Base-by-base conservation (phyloP, 2,113 vertebrate genomes). In the Desmodus rotundus region DNA sequence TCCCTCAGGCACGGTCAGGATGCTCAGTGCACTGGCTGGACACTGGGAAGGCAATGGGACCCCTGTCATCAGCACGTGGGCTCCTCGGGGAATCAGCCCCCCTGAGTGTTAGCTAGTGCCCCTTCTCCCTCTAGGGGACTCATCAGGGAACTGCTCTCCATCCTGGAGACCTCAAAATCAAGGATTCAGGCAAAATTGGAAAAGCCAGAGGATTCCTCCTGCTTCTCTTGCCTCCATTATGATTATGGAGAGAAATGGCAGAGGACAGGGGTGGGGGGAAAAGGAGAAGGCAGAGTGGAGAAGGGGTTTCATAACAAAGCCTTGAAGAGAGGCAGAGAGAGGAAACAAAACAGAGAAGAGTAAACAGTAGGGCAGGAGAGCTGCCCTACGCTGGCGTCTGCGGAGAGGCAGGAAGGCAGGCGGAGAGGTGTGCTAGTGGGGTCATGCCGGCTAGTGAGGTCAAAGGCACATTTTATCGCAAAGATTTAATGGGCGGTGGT, bases 341-440 rank as follows among this genome's bases (percentile, higher is more conserved):
- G n/a, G 26, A 54, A 72, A n/a, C 16, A 24, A 78, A 56, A 78
- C 1, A 0, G 52, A 68, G 45, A 26, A 41, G 31, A 63, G 65
- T 38, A 16, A 31, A 36, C 2, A 33, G 73, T 3, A 36, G 73
- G 78, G 9, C 17, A 47, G 74, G 28, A 54, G 33, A 47, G 68
- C 76, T 28, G 22, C 19, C n/a, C 80, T 45, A 10, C 2, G 7
- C 80, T 31, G 43, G 68, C 45, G 67, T 86, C 67, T 58, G 38
- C 1, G 3, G 16, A 15, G 33, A 45, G 26, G 52, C 3, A 20
- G 38, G 67, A 4, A 38, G 28, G 74, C 38, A n/a, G 10, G 74
- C 38, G 2, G 0, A 1, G 0, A 54, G 63, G 26, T n/a, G 43
- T 3, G 77, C 50, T 19, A 1, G 31, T 1, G 0, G 38, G n/a